Evolutionary conservation across 1,140 invertebrate species (phyloP).

Genomic region (Sogatella furcifera): DNA sequence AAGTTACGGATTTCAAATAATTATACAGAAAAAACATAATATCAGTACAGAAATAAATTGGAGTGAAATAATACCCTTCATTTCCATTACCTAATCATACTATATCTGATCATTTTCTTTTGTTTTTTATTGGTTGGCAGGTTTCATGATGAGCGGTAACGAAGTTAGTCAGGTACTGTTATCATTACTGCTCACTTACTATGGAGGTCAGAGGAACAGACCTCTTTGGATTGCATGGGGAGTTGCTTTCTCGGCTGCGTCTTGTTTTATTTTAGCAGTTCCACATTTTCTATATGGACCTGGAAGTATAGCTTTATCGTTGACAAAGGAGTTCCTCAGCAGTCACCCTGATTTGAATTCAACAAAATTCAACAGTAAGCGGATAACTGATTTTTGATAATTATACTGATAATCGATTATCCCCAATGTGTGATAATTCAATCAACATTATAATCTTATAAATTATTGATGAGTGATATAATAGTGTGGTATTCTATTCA

Average conservation of each 20-base stretch:
- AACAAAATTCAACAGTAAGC: slow-evolving; percentile 7
- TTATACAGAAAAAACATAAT: too few relatives aligned
- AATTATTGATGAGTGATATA: too few relatives aligned
- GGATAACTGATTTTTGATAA: not conserved
- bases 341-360: not conserved
- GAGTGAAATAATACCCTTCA: too few relatives aligned
- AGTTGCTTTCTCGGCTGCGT: slow-evolving; percentile 46
- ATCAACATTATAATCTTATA: too few relatives aligned
- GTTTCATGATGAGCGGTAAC: slow-evolving; percentile 55
- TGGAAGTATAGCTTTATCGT: slow-evolving; percentile 38
- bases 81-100: too few relatives aligned
- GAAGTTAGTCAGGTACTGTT: slow-evolving; percentile 56
- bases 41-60: too few relatives aligned
- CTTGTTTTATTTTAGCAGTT: slow-evolving; percentile 48
- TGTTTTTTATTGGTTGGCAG: slow-evolving; percentile 37
- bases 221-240: slow-evolving; percentile 54
- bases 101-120: not conserved
- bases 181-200: slow-evolving; percentile 45
- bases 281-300: slow-evolving; percentile 57
- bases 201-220: slow-evolving; percentile 44
- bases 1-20: too few relatives aligned
- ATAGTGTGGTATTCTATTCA: too few relatives aligned
- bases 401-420: too few relatives aligned
- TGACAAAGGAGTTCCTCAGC: slow-evolving; percentile 34
- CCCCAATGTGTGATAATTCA: too few relatives aligned